These are phyloP conservation scores for Anguilla japonica DNA, from an alignment of 2,113 vertebrate genomes.

Conservation along the genomic window DNA sequence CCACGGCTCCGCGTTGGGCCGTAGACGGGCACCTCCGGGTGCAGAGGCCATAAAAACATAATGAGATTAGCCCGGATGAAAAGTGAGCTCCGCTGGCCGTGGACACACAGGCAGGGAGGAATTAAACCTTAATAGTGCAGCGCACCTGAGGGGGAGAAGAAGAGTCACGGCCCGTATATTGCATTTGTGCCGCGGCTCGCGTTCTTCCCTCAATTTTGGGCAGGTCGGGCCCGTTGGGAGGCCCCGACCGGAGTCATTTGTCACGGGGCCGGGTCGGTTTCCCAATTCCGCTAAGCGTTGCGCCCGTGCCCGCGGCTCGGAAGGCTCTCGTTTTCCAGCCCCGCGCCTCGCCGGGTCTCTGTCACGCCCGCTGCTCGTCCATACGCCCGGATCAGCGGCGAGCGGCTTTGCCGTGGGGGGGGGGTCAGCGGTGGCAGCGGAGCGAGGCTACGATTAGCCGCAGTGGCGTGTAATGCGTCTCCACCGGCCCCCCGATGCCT, in stretches of 20 bases:
- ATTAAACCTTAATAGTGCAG: constrained; percentile 43
- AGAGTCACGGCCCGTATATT: constrained; percentile 34
- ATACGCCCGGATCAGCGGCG: not conserved
- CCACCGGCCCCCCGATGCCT: not conserved
- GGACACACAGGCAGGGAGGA: constrained; percentile 32
- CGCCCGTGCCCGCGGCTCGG: not conserved
- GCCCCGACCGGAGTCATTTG: not conserved
- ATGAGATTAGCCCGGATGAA: constrained; percentile 55
- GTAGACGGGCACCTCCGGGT: constrained; percentile 38
- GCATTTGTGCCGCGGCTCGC: constrained; percentile 7
- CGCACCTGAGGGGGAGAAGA: constrained; percentile 41
- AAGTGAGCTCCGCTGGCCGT: constrained; percentile 41
- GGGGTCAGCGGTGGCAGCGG: not conserved
- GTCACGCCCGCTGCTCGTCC: not conserved
- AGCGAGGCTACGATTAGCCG: not conserved
- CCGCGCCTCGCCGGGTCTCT: not conserved
- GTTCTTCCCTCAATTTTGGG: constrained; percentile 1
- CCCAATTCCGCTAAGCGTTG: not conserved
- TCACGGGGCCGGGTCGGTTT: not conserved
- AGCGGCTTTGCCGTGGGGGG: not conserved
- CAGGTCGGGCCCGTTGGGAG: not conserved
- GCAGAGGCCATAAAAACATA: constrained; percentile 52
- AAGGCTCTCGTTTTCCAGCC: not conserved
- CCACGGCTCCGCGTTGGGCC: constrained; percentile 32
- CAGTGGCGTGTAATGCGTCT: not conserved